Evolutionary conservation across 2,797 vertebrate genomes (phyloP).

Genomic region (Sarcophilus harrisii): DNA sequence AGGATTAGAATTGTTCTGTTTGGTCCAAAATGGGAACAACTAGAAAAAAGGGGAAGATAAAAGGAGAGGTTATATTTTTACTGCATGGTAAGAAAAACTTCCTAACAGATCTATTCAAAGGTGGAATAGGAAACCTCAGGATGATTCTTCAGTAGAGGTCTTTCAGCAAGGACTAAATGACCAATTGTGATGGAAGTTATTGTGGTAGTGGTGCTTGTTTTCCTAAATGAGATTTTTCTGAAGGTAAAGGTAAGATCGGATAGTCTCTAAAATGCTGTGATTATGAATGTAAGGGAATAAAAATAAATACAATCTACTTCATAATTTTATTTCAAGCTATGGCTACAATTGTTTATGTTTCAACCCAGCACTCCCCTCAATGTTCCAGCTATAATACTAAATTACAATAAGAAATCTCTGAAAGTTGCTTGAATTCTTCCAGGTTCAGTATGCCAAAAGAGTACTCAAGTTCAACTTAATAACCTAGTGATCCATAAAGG

Average conservation of each 20-base stretch:
- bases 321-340: neutral
- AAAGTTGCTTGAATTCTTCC: neutral
- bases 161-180: neutral
- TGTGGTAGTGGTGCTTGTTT: neutral
- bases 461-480: neutral
- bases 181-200: neutral
- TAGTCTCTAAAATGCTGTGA: neutral
- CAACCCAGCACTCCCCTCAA: neutral
- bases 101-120: neutral
- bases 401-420: neutral
- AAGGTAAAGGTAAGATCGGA: neutral
- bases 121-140: neutral
- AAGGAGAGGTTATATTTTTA: neutral
- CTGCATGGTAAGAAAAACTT: neutral
- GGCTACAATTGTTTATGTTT: neutral
- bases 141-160: neutral
- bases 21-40: neutral
- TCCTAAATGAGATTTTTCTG: neutral
- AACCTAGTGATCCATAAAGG: neutral
- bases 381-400: neutral
- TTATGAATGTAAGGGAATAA: neutral
- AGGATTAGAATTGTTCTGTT: neutral
- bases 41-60: neutral
- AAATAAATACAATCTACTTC: neutral
- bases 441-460: neutral